A percentile compares a stretch with the other conserved stretches of the same genome.
These are phyloP conservation scores for Notolepis coatsorum DNA, from an alignment of 2,797 vertebrate species.

Conservation along the genomic window DNA sequence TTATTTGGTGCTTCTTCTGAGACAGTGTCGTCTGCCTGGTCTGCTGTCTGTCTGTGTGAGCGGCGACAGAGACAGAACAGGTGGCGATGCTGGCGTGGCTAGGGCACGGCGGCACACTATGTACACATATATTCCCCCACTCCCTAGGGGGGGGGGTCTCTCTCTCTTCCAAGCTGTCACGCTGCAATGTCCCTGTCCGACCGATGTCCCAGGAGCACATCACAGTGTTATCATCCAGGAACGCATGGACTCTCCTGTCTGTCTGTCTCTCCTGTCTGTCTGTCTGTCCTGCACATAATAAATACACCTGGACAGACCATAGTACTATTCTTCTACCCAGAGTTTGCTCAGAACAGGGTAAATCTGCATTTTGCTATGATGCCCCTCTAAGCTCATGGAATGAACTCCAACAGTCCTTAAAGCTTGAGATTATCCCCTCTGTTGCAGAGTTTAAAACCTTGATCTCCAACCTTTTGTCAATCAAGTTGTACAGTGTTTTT, in stretches of 20 bases:
- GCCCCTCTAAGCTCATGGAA: too few species aligned
- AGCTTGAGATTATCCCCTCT: too few species aligned
- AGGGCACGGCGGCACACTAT: constrained; percentile 21
- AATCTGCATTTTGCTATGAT: too few species aligned
- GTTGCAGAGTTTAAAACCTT: too few species aligned
- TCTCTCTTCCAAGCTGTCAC: constrained; percentile 37
- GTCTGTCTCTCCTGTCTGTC: constrained; percentile 26
- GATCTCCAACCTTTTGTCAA: too few species aligned
- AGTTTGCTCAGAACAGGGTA: too few species aligned
- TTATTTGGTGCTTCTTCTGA: neutral
- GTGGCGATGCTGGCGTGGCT: constrained; percentile 26
- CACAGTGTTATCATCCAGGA: constrained; percentile 35
- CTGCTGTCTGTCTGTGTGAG: constrained; percentile 27
- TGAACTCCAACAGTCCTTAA: too few species aligned
- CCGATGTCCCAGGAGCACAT: constrained; percentile 50
- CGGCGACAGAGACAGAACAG: constrained; percentile 31
- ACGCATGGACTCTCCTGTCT: constrained; percentile 38
- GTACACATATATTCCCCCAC: constrained; percentile 10
- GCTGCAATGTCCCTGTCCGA: constrained; percentile 50
- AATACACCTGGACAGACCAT: constrained; percentile 42
- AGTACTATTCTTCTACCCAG: too few species aligned
- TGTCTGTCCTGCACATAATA: neutral
- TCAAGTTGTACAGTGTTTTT: too few species aligned
- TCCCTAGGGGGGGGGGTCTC: constrained; percentile 30
- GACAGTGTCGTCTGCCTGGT: constrained; percentile 13